Base-by-base conservation (phyloP, 2,888 invertebrate species). In the Nephrotoma guestfalica region DNA sequence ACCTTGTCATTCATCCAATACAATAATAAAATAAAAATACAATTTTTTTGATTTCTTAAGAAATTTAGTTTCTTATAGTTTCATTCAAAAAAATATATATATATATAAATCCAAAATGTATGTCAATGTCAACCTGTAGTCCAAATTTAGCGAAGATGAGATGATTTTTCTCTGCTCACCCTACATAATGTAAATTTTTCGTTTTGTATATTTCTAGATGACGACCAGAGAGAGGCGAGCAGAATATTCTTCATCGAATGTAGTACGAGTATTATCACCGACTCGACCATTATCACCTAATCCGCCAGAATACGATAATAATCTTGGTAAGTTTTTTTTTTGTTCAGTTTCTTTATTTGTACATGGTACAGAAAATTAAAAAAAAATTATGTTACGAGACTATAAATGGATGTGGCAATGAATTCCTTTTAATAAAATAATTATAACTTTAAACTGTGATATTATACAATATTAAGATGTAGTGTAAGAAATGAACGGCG, bases 241-340 rank as follows among this genome's bases (percentile, higher is more conserved):
- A 87, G 88, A 88, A 87, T 88, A 88, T 86, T 88, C 87, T 45
- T 87, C 88, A 86, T 87, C 88, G 51, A 88, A 88, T 88, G 88
- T 88, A 30, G 88, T 88, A 13, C 87, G 88, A 86, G 87, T 86
- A 41, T 87, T 88, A 13, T 88, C 88, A 86, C 88, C 88, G 83
- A 86, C 88, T 84, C 88, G 88, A 87, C 88, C 88, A 41, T 86
- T 88, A 85, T 88, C 88, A 85, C 88, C 88, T 40, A 86, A 87
- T 86, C 86, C 87, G 83, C 86, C 87, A 30, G 87, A 88, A 85
- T 87, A 88, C 85, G 88, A 88, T 86, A 88, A 87, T 83, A 88
- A 88, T 86, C 87, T 88, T 85, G 88, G 88, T 88, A 84, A 88
- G 86, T 42, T 51, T 30, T 30, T 30, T 30, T 30, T 30, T 30